Base-by-base conservation (phyloP, 2,797 vertebrate genomes). In the Apogon hyalosoma region DNA sequence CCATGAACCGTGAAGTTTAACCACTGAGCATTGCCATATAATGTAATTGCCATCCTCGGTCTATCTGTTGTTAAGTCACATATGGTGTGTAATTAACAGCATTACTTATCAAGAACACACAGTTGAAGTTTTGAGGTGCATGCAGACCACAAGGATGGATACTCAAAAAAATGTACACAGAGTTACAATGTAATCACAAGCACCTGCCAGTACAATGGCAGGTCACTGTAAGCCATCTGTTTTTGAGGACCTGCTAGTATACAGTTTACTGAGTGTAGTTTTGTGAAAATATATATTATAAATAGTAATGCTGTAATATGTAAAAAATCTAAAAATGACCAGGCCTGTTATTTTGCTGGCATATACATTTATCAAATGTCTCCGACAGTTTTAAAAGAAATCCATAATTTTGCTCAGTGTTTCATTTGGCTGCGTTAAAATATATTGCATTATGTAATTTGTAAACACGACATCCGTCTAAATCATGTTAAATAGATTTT, bases 11-110 rank as follows among this genome's bases (percentile, higher is more conserved):
- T 91, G 86, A 92, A 69, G 93, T 93, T 93, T 90, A 93, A 94
- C 92, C 93, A 93, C 93, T 66, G 92, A 88, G 92, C 90, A 88
- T 78, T 88, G 80, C 74, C 88, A 93, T 85, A 90, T 90, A 86
- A 90, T 85, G 89, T 90, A 86, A 90, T 93, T 85, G 70, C 63
- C 84, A 87, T 93, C 91, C 88, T 92, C 87, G 90, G 92, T 63
- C 47, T 55, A 76, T 77, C 65, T 76, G 67, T 57, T 77, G 48
- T 80, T 15, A 75, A 70, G 64, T 83, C 60, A 77, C 19, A 16
- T 68, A 66, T 24, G 62, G 53, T 46, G 18, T 41, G 47, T 36
- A 73, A 60, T 42, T 54, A 53, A 82, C 9, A 7, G 55, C 51
- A 62, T 65, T 63, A 57, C 51, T 50, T 42, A 70, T 52, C 14